Conservation (phyloP, 2,888 invertebrate genomes). For the Yponomeuta evonymella region DNA sequence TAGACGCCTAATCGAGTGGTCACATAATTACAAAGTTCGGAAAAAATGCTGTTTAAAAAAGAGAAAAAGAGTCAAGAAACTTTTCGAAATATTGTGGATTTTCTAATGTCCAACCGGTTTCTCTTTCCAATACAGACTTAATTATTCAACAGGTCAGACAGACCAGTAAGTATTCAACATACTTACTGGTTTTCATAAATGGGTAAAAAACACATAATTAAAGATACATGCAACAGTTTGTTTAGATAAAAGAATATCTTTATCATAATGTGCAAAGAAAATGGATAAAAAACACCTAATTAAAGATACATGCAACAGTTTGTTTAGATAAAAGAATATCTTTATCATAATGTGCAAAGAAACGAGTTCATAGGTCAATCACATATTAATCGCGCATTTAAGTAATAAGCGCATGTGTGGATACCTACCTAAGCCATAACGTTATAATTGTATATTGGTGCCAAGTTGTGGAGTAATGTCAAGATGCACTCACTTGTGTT, state of each 20-base stretch:
- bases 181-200: background rate
- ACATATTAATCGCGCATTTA: background rate
- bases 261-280: background rate
- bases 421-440: background rate
- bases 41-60: background rate
- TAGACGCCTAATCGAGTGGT: background rate
- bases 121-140: background rate
- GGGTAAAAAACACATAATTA: background rate
- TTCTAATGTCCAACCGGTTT: background rate
- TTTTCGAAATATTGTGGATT: background rate
- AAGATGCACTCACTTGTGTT: slow-evolving; percentile 15
- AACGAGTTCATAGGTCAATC: background rate
- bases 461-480: background rate
- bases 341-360: background rate
- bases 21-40: background rate
- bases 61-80: background rate
- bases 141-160: background rate
- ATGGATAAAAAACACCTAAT: background rate
- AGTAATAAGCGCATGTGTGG: background rate
- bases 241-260: background rate
- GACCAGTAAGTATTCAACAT: background rate
- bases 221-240: background rate
- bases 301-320: background rate
- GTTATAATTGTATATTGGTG: background rate
- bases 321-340: background rate